These are phyloP conservation scores for Leptodirus hochenwartii DNA, from an alignment of 2,888 invertebrate species.

Conservation along the genomic window DNA sequence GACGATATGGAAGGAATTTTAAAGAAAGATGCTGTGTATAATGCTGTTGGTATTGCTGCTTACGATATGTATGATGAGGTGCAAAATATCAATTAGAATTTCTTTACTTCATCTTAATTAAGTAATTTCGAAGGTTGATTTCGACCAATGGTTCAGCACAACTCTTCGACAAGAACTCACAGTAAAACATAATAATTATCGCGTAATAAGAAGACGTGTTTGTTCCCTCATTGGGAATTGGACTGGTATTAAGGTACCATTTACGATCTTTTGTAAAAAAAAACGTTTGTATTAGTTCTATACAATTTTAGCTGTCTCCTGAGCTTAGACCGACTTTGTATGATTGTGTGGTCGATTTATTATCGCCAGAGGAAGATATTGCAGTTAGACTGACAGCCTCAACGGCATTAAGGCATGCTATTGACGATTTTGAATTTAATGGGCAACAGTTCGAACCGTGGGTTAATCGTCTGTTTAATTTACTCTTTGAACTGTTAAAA, in stretches of 20 bases:
- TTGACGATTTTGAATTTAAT: constrained; percentile 87
- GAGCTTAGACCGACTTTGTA: constrained; percentile 69
- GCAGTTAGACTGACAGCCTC: constrained; percentile 79
- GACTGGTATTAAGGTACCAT: constrained; percentile 76
- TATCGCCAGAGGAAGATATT: constrained; percentile 63
- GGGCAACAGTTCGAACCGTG: constrained; percentile 72
- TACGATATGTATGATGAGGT: constrained; percentile 83
- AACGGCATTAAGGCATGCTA: constrained; percentile 61
- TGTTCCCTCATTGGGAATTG: constrained; percentile 68
- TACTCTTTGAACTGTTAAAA: constrained; percentile 67
- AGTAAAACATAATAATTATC: constrained; percentile 63
- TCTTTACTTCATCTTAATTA: constrained; percentile 6
- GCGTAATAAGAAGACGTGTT: constrained; percentile 68
- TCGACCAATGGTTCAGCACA: constrained; percentile 80
- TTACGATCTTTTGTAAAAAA: too few relatives aligned
- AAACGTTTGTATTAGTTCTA: too few relatives aligned
- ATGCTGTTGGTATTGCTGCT: constrained; percentile 75
- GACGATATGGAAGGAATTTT: constrained; percentile 64
- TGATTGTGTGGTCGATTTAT: constrained; percentile 52
- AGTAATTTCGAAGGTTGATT: constrained; percentile 49
- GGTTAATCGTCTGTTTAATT: constrained; percentile 57
- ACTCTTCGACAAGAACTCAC: constrained; percentile 67
- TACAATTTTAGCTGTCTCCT: constrained; percentile 53
- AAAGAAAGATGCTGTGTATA: constrained; percentile 84
- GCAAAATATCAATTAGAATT: constrained; percentile 17